Percentiles rank a stretch among this genome's conserved stretches.
Conservation (phyloP, 1,140 invertebrate genomes). For the Pseudachorutes palmiensis region DNA sequence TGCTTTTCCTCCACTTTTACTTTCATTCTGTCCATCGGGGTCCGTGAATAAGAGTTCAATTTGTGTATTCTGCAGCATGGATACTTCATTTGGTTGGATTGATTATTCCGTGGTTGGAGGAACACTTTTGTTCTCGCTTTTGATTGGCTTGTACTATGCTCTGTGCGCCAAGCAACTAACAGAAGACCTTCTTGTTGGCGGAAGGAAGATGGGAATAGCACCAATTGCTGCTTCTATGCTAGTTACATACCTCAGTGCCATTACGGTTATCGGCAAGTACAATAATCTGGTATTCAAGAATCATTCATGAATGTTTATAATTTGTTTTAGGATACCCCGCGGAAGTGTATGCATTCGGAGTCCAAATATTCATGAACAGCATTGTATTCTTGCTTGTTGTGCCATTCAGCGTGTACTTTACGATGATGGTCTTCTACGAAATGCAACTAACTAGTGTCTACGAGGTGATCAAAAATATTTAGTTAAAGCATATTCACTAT, state of each 20-base stretch:
- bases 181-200: slow-evolving; percentile 36
- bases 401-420: slow-evolving; percentile 35
- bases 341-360: slow-evolving; percentile 35
- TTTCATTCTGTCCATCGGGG: no score
- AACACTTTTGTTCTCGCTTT: slow-evolving; percentile 32
- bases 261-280: slow-evolving; percentile 29
- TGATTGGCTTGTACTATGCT: slow-evolving; percentile 38
- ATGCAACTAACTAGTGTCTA: slow-evolving; percentile 38
- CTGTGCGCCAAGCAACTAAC: slow-evolving; percentile 30
- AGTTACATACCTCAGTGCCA: slow-evolving; percentile 35
- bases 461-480: slow-evolving; percentile 23
- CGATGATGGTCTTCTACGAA: slow-evolving; percentile 36
- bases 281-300: background rate
- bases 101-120: slow-evolving; percentile 31
- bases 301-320: background rate
- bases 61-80: no score
- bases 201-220: slow-evolving; percentile 19
- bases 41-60: no score
- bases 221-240: slow-evolving; percentile 36
- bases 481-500: background rate
- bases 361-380: slow-evolving; percentile 33
- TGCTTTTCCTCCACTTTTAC: no score
- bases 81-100: slow-evolving; percentile 26
- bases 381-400: slow-evolving; percentile 28
- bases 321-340: slow-evolving; percentile 32